A percentile compares a stretch with the other conserved stretches of the same genome.
These are phyloP conservation scores for Calameuta filiformis DNA, from an alignment of 2,888 invertebrate species.

Conservation along the genomic window DNA sequence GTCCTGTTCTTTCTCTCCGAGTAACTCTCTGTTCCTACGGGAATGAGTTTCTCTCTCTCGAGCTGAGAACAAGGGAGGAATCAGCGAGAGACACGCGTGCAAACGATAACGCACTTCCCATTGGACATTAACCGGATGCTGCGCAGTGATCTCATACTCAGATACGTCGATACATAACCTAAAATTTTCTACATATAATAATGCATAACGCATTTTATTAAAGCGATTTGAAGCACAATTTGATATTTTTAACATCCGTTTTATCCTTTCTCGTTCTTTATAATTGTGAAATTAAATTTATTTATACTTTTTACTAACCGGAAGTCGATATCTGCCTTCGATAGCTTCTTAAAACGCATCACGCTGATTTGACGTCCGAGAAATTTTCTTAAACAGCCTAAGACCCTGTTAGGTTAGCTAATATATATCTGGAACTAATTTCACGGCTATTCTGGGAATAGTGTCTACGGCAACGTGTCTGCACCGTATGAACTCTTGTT, in stretches of 20 bases:
- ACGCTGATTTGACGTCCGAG: background rate
- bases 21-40: background rate
- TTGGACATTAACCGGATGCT: slow-evolving; percentile 55
- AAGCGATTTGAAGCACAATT: background rate
- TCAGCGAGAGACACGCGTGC: slow-evolving; percentile 35
- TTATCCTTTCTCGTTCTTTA: slow-evolving; percentile 4
- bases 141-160: slow-evolving; percentile 50
- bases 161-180: slow-evolving; percentile 38
- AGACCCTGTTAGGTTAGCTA: background rate
- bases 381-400: background rate
- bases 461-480: background rate
- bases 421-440: background rate
- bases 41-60: background rate
- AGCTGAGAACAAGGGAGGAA: slow-evolving; percentile 7
- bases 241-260: slow-evolving; percentile 16
- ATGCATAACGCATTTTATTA: background rate
- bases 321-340: background rate
- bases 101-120: slow-evolving; percentile 63
- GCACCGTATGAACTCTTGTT: background rate
- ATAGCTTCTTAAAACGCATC: background rate
- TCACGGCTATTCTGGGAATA: background rate
- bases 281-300: background rate
- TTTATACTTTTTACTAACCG: background rate
- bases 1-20: background rate
- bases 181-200: background rate